These are phyloP conservation scores for Gymnocephalus cernua DNA, from an alignment of 2,113 vertebrate genomes.

Conservation along the genomic window DNA sequence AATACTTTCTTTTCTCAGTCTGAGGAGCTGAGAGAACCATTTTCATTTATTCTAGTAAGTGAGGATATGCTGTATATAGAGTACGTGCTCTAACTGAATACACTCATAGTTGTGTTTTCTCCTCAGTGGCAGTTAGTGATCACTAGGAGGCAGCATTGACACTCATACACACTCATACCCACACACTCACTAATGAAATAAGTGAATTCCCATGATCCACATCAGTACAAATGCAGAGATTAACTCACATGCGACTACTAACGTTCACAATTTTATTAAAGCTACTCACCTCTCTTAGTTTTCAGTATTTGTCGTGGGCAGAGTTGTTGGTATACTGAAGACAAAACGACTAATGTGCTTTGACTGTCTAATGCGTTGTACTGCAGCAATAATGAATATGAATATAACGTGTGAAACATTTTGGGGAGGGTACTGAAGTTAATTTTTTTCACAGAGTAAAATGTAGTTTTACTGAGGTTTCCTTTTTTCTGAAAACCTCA, in stretches of 20 bases:
- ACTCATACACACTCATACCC: neutral
- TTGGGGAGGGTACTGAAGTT: neutral
- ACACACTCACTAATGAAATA: slow-evolving; percentile 42
- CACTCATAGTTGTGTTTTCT: neutral
- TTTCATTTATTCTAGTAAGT: neutral
- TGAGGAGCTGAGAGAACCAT: neutral
- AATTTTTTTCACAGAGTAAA: neutral
- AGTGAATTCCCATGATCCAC: slow-evolving; percentile 68
- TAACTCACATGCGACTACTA: slow-evolving; percentile 67
- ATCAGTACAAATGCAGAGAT: slow-evolving; percentile 52
- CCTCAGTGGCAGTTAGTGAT: neutral
- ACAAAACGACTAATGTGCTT: slow-evolving; percentile 3
- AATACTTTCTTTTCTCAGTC: no score
- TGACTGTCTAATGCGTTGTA: neutral
- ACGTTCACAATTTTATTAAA: slow-evolving; percentile 33
- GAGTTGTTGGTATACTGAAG: neutral
- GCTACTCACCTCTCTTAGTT: neutral
- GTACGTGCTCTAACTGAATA: neutral
- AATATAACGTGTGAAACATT: neutral
- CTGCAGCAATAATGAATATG: neutral
- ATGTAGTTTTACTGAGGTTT: neutral
- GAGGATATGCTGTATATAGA: neutral
- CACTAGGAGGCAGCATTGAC: slow-evolving; percentile 57
- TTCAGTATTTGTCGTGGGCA: neutral
- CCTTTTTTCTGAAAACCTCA: neutral